Conservation (phyloP, 2,797 vertebrate genomes). For the Lophura swinhoii region DNA sequence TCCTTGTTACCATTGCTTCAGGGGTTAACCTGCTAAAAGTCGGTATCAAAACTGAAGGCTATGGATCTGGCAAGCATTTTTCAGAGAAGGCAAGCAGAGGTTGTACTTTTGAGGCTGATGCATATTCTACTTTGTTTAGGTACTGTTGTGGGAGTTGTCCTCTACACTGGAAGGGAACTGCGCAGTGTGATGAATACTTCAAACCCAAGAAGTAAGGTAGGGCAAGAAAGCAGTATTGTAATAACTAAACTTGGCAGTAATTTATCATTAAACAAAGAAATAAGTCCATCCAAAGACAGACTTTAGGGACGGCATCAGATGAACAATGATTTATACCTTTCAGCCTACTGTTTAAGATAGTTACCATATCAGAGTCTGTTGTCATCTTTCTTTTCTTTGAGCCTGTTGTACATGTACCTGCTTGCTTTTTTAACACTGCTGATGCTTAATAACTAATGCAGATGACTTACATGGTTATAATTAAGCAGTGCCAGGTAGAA, state of each 20-base stretch:
- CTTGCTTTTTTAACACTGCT: neutral
- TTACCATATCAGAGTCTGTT: neutral
- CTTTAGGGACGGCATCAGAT: neutral
- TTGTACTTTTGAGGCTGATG: neutral
- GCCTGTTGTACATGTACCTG: neutral
- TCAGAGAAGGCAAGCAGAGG: neutral
- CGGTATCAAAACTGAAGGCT: neutral
- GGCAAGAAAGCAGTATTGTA: neutral
- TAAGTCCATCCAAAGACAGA: neutral
- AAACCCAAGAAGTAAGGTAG: constrained; percentile 96
- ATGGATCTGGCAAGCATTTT: neutral
- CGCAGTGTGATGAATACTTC: constrained; percentile 99
- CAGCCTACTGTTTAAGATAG: neutral
- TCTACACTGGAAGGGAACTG: constrained; percentile 97
- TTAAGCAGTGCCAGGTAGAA: neutral
- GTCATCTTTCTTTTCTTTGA: neutral
- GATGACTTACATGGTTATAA: neutral
- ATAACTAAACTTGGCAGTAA: neutral
- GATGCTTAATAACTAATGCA: neutral
- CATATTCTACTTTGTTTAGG: constrained; percentile 75
- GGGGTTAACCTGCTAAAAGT: neutral
- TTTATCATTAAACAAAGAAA: fast-evolving
- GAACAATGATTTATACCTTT: neutral
- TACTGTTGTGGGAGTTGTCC: constrained; percentile 95
- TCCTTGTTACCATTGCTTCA: neutral